Conservation (phyloP, 1,140 invertebrate species). For the Odontomachus brunneus region DNA sequence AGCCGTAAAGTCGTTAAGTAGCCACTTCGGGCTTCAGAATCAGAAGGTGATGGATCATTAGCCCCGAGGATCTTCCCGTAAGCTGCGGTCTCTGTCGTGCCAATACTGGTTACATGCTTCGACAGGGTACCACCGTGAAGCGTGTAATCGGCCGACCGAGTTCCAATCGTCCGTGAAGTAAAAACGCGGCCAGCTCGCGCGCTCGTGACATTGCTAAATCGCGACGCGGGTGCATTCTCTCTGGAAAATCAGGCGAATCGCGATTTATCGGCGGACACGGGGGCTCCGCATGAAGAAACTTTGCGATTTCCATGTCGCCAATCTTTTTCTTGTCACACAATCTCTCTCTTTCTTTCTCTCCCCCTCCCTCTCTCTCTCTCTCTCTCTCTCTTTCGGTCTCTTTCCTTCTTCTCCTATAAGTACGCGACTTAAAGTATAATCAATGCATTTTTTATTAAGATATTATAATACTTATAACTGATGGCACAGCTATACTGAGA, state of each 20-base stretch:
- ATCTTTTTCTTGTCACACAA: no score
- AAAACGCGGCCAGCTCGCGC: conserved; percentile 34
- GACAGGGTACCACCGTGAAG: conserved; percentile 45
- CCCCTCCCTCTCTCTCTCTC: no score
- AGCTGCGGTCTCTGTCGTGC: conserved; percentile 51
- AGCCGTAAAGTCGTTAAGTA: conserved; percentile 73
- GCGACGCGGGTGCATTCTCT: conserved; percentile 38
- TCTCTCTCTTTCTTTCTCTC: no score
- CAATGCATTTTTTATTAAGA: no score
- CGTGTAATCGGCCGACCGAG: conserved; percentile 42
- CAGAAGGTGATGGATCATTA: conserved; percentile 73
- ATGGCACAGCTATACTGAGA: no score
- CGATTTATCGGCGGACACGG: background rate
- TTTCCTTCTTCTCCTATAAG: no score
- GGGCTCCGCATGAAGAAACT: no score
- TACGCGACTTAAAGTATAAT: no score
- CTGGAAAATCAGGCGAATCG: background rate
- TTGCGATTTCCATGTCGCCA: no score
- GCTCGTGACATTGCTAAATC: conserved; percentile 43
- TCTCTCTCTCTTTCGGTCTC: no score
- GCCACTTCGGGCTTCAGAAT: conserved; percentile 68
- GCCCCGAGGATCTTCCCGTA: conserved; percentile 61
- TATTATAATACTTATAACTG: no score
- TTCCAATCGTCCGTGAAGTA: conserved; percentile 41
- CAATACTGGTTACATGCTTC: conserved; percentile 45